A percentile compares a stretch with the other conserved stretches of the same genome.
phyloP scores from a whole-genome alignment of 2,888 invertebrate genomes.

The Pteria penguin region DNA sequence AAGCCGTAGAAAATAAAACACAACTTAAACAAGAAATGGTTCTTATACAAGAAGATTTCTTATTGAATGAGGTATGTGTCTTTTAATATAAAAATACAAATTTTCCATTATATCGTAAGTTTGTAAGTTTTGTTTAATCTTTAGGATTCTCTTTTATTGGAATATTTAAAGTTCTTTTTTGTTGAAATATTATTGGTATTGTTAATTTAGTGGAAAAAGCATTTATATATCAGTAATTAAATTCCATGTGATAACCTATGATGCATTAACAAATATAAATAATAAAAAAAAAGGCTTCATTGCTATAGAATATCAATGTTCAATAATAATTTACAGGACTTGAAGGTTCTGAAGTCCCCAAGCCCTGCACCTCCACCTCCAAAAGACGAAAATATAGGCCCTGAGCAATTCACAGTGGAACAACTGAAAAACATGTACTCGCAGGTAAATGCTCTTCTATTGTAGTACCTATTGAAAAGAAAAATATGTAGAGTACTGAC shows the following conservation, averaged over 20 bases:
- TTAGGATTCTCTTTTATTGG: too few species aligned
- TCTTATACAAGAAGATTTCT: conserved; percentile 77
- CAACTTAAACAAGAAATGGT: conserved; percentile 74
- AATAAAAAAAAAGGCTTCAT: too few species aligned
- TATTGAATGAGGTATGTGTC: conserved; percentile 72
- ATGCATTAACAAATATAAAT: too few species aligned
- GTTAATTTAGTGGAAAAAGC: too few species aligned
- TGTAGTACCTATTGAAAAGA: too few species aligned
- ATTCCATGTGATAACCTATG: too few species aligned
- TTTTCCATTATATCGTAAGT: not conserved
- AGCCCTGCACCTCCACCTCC: conserved; percentile 71
- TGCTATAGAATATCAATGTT: too few species aligned
- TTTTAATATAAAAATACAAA: not conserved
- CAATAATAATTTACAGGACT: conserved; percentile 65
- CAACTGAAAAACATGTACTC: conserved; percentile 71
- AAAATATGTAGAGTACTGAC: too few species aligned
- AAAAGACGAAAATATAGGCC: conserved; percentile 66
- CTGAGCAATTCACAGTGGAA: conserved; percentile 76
- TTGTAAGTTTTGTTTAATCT: too few species aligned
- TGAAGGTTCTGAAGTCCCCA: conserved; percentile 74
- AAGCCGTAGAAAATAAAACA: conserved; percentile 74
- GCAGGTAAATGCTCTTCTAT: conserved; percentile 73
- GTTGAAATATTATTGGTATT: too few species aligned
- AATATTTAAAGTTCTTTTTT: too few species aligned
- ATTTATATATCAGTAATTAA: too few species aligned